Percentiles rank a stretch among this genome's conserved stretches.
Evolutionary conservation across 2,888 invertebrate genomes (phyloP).

Genomic region (Chrysopilus asiliformis): DNA sequence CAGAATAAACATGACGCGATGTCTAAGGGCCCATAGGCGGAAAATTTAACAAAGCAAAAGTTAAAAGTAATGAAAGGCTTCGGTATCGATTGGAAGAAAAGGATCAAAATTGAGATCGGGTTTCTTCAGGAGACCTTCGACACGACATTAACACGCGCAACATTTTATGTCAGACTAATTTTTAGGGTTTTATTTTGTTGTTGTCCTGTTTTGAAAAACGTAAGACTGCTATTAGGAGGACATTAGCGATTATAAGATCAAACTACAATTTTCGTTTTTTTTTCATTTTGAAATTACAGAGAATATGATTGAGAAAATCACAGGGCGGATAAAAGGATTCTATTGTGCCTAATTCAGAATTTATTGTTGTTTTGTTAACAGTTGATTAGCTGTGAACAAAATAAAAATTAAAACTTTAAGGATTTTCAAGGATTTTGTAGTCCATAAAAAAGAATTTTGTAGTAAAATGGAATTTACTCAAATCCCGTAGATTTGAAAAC

Average conservation of each 20-base stretch:
- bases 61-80: slow-evolving; percentile 15
- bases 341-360: slow-evolving; percentile 6
- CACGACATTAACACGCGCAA: too few relatives aligned
- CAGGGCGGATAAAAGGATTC: too few relatives aligned
- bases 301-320: slow-evolving; percentile 12
- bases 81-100: slow-evolving; percentile 8
- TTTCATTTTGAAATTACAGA: slow-evolving; percentile 6
- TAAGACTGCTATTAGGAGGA: slow-evolving; percentile 4
- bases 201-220: slow-evolving; percentile 2
- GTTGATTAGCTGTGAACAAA: slow-evolving; percentile 10
- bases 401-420: neutral
- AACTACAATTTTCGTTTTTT: slow-evolving; percentile 4
- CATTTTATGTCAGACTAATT: too few relatives aligned
- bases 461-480: too few relatives aligned
- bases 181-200: slow-evolving; percentile 5
- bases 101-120: too few relatives aligned
- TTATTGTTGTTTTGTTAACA: slow-evolving; percentile 13
- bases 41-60: slow-evolving; percentile 10
- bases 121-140: too few relatives aligned
- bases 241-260: too few relatives aligned
- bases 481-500: too few relatives aligned
- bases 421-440: neutral
- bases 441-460: too few relatives aligned
- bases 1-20: too few relatives aligned
- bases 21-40: slow-evolving; percentile 1